phyloP scores from a whole-genome alignment of 2,888 invertebrate species.

The Drosophila crucigera region DNA sequence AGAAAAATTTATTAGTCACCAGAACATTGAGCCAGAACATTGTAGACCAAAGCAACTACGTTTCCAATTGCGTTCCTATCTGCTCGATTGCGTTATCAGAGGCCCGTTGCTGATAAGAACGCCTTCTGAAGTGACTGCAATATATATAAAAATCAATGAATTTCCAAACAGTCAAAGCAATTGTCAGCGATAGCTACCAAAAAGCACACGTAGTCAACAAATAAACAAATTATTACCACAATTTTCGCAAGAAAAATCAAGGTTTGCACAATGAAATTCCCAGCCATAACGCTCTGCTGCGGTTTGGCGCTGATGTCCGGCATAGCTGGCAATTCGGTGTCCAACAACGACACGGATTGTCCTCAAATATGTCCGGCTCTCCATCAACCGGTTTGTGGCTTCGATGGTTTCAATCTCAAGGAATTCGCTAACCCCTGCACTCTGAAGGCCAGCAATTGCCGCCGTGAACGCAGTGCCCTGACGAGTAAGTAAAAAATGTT shows the following conservation, averaged over 20 bases:
- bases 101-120: constrained; percentile 45
- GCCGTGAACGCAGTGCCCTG: constrained; percentile 57
- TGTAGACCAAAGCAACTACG: constrained; percentile 54
- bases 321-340: constrained; percentile 56
- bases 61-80: constrained; percentile 37
- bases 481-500: constrained; percentile 54
- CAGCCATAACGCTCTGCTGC: constrained; percentile 46
- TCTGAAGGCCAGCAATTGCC: constrained; percentile 74
- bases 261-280: constrained; percentile 43
- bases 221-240: constrained; percentile 21
- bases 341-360: constrained; percentile 65
- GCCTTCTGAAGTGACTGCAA: constrained; percentile 32
- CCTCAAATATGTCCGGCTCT: constrained; percentile 70
- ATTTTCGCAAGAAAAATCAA: constrained; percentile 25
- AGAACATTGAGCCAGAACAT: constrained; percentile 34
- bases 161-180: constrained; percentile 62
- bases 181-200: constrained; percentile 62
- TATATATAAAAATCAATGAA: constrained; percentile 69
- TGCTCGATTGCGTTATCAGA: constrained; percentile 53
- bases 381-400: constrained; percentile 74
- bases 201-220: constrained; percentile 48
- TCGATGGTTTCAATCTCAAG: constrained; percentile 71
- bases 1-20: constrained; percentile 45
- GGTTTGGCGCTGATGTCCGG: constrained; percentile 54
- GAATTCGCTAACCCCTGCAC: constrained; percentile 77